A percentile compares a stretch with the other conserved stretches of the same genome.
phyloP scores from a whole-genome alignment of 2,797 vertebrate species.

The Tokudaia tokunoshimensis region DNA sequence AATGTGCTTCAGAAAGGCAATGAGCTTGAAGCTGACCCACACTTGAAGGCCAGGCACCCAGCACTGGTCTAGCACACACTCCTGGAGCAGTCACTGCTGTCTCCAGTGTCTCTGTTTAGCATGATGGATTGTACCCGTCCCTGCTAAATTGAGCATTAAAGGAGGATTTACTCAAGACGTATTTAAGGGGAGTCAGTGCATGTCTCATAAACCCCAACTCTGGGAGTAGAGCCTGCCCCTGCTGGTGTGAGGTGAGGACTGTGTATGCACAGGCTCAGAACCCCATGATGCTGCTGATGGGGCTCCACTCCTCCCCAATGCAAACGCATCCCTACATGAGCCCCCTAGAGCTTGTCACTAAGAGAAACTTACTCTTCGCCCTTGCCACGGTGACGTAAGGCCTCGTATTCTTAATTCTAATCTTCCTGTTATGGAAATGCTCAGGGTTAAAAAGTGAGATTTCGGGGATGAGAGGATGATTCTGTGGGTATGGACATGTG shows the following conservation, averaged over 20 bases:
- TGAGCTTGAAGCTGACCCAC: accelerated
- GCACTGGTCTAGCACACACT: background rate
- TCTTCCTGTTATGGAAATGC: slow-evolving; percentile 28
- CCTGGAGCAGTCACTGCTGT: slow-evolving; percentile 40
- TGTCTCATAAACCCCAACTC: background rate
- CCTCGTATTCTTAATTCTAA: background rate
- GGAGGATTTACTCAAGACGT: slow-evolving; percentile 55
- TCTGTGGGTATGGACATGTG: too few relatives aligned
- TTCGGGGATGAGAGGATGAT: background rate
- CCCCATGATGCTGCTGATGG: background rate
- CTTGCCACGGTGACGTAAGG: background rate
- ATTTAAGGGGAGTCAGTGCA: background rate
- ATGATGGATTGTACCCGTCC: slow-evolving; percentile 57
- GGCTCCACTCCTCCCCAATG: background rate
- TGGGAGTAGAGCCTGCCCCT: background rate
- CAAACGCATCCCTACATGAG: background rate
- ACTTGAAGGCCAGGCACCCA: background rate
- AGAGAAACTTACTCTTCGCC: background rate
- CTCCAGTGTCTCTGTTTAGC: slow-evolving; percentile 37
- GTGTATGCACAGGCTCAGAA: accelerated
- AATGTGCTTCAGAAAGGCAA: accelerated
- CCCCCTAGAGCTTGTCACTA: background rate
- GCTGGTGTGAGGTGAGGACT: background rate
- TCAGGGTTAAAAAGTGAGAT: background rate
- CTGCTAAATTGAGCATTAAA: slow-evolving; percentile 53